Evolutionary conservation across 2,797 vertebrate species (phyloP).

Genomic region (Acomys russatus): DNA sequence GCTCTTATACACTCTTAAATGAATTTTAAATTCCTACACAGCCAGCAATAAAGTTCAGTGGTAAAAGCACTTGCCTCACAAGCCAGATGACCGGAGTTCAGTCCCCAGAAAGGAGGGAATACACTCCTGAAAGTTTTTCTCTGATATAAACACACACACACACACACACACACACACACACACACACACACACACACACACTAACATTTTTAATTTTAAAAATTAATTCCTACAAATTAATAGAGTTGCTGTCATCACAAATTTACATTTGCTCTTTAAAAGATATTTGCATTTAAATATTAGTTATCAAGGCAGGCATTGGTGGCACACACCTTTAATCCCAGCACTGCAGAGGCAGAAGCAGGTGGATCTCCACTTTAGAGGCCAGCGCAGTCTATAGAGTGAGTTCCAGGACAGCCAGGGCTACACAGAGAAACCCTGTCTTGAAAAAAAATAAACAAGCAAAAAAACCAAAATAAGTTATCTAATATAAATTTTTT

Average conservation of each 20-base stretch:
- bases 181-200: too few species aligned
- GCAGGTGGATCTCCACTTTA: not conserved
- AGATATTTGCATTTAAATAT: conserved; percentile 55
- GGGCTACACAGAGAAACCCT: not conserved
- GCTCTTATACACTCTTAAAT: conserved; percentile 31
- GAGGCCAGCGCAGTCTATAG: not conserved
- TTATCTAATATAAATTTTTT: conserved; percentile 42
- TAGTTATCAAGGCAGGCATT: not conserved
- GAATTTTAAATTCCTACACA: conserved; percentile 45
- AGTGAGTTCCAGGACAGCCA: not conserved
- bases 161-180: not conserved
- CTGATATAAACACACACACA: not conserved
- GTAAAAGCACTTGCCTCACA: not conserved
- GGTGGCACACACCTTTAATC: not conserved
- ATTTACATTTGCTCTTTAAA: conserved; percentile 61
- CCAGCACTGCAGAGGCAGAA: not conserved
- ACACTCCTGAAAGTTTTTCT: not conserved
- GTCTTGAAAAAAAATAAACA: not conserved
- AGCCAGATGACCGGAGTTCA: not conserved
- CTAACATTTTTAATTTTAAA: not conserved
- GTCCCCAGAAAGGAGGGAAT: not conserved
- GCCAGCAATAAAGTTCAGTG: not conserved
- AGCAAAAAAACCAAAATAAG: not conserved
- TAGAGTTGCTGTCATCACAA: conserved; percentile 15
- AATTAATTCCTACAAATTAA: conserved; percentile 37